Percentiles rank a stretch among this genome's conserved stretches.
These are phyloP conservation scores for Tyrannus savana DNA, from an alignment of 2,113 vertebrate species.

Conservation along the genomic window DNA sequence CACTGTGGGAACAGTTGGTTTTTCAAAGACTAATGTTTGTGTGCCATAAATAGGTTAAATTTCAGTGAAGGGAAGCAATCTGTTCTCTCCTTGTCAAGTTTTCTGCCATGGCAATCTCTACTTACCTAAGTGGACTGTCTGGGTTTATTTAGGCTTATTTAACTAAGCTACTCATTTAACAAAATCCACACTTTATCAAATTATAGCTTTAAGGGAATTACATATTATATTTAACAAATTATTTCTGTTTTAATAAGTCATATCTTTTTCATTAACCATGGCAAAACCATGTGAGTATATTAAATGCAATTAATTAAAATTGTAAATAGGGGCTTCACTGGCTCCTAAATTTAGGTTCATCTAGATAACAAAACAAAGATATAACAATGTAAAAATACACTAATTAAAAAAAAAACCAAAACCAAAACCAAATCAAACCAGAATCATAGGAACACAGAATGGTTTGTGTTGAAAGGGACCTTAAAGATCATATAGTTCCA, in stretches of 20 bases:
- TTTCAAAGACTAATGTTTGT: neutral
- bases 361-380: neutral
- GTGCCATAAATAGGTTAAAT: neutral
- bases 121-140: neutral
- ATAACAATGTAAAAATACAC: neutral
- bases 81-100: neutral
- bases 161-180: neutral
- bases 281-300: accelerated
- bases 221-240: neutral
- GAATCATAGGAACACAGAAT: neutral
- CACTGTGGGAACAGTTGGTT: neutral
- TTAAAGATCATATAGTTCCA: neutral
- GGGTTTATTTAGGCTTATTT: neutral
- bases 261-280: neutral
- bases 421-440: neutral
- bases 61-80: neutral
- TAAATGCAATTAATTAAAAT: neutral
- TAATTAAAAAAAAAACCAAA: too few relatives aligned
- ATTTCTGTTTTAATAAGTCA: neutral
- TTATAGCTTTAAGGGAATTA: neutral
- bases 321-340: neutral
- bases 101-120: neutral
- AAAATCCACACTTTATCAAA: neutral
- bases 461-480: neutral
- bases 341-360: neutral